phyloP scores from a whole-genome alignment of 2,113 vertebrate species.

The Kryptolebias marmoratus region DNA sequence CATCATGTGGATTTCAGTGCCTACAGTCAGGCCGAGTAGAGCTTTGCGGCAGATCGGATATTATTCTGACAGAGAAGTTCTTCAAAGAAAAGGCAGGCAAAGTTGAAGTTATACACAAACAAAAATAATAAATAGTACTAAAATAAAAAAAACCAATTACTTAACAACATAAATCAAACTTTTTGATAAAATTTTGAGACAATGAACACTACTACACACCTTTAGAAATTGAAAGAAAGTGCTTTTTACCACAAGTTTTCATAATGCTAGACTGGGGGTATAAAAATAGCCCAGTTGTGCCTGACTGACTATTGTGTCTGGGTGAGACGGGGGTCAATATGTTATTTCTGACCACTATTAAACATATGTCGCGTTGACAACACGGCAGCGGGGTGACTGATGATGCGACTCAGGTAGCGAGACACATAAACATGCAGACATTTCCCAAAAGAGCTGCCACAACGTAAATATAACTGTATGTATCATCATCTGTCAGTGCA shows the following conservation, averaged over 20 bases:
- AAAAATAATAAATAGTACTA: neutral
- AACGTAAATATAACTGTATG: constrained; percentile 14
- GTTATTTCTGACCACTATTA: constrained; percentile 60
- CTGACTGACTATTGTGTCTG: constrained; percentile 23
- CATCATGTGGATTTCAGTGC: constrained; percentile 39
- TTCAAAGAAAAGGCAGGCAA: neutral
- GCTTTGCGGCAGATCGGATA: constrained; percentile 22
- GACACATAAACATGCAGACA: constrained; percentile 36
- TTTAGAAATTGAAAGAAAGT: neutral
- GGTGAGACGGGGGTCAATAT: constrained; percentile 42
- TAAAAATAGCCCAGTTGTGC: constrained; percentile 16
- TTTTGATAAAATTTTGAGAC: neutral
- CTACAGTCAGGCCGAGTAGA: constrained; percentile 47
- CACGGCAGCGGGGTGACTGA: constrained; percentile 40
- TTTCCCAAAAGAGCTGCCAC: constrained; percentile 43
- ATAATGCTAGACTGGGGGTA: neutral
- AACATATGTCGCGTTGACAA: constrained; percentile 53
- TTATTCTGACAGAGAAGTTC: neutral
- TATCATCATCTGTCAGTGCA: constrained; percentile 24
- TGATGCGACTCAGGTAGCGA: constrained; percentile 43
- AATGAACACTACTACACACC: neutral
- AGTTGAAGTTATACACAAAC: neutral
- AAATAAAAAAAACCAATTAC: too few species aligned
- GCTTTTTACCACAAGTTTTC: neutral
- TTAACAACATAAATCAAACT: neutral